Conservation (phyloP, 1,140 invertebrate species). For the Anadara kagoshimensis region DNA sequence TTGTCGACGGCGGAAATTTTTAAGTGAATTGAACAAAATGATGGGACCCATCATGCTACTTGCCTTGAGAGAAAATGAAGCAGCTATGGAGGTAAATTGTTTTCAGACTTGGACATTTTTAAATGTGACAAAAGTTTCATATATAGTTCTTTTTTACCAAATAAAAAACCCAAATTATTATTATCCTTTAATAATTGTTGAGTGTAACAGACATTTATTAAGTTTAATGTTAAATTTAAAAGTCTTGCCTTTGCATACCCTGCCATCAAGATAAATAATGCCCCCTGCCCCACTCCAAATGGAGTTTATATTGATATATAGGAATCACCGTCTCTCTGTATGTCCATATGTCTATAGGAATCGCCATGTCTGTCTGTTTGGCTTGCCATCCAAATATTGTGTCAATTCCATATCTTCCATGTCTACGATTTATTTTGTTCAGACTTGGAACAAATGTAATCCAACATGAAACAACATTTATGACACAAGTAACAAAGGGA, state of each 20-base stretch:
- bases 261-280: not conserved
- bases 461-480: too few relatives aligned
- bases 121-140: too few relatives aligned
- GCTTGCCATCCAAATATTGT: too few relatives aligned
- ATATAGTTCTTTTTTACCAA: too few relatives aligned
- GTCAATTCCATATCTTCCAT: too few relatives aligned
- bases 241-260: not conserved
- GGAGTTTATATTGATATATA: too few relatives aligned
- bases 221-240: not conserved
- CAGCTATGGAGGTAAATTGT: conserved; percentile 72
- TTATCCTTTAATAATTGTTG: too few relatives aligned
- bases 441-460: too few relatives aligned
- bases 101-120: not conserved
- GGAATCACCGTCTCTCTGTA: not conserved
- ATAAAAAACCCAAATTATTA: too few relatives aligned
- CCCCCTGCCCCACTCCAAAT: not conserved
- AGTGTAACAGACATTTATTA: too few relatives aligned
- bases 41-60: conserved; percentile 84
- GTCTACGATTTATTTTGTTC: too few relatives aligned
- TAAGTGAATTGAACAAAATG: conserved; percentile 82
- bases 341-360: not conserved
- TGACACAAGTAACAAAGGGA: not conserved
- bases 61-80: conserved; percentile 82
- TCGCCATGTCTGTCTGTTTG: not conserved
- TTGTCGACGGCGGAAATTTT: conserved; percentile 86